Base-by-base conservation (phyloP, 1,140 invertebrate species). In the Phthorimaea operculella region DNA sequence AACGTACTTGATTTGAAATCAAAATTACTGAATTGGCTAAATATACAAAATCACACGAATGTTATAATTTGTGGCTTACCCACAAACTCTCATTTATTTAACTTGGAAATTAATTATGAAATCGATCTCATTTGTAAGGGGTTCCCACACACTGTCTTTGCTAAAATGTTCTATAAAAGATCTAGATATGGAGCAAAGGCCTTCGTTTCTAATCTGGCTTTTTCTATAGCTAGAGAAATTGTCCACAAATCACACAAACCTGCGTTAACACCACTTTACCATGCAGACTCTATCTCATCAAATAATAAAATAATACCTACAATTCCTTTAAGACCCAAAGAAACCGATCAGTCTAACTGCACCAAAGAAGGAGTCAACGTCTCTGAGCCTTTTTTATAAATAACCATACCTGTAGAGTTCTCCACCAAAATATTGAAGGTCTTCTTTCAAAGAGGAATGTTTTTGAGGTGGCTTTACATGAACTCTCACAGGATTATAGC, bases 341-440 rank as follows among this genome's bases (percentile, higher is more conserved):
- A 42, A 42, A 42, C 11, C 14, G 3, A 42, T 42, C 14, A 42
- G 4, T 42, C 14, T 42, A n/a, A 42, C 11, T 42, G 14, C 11
- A 42, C 39, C 39, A 42, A 11, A 42, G 14, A 42, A 8, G 39
- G 9, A n/a, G 39, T 42, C 14, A 4, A 14, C 8, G 8, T 4
- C 8, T 42, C 39, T n/a, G 11, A 11, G 11, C 14, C 39, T 42
- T 42, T 42, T 42, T 42, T 42, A 42, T 42, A 42, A 14, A 42
- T 42, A 42, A 14, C 14, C 9, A 14, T 42, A 42, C 1, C 14
- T 42, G 11, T 42, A 11, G 39, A 42, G 16, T 48, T 18, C 4
- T 48, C 12, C 45, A 48, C 16, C 45, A 48, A 48, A 48, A 48
- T 18, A 48, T 48, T 16, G 45, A 12, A 18, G 45, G 45, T 4